Percentiles rank a stretch among this genome's conserved stretches.
Conservation (phyloP, 2,888 invertebrate species). For the Pollenia griseotomentosa region DNA sequence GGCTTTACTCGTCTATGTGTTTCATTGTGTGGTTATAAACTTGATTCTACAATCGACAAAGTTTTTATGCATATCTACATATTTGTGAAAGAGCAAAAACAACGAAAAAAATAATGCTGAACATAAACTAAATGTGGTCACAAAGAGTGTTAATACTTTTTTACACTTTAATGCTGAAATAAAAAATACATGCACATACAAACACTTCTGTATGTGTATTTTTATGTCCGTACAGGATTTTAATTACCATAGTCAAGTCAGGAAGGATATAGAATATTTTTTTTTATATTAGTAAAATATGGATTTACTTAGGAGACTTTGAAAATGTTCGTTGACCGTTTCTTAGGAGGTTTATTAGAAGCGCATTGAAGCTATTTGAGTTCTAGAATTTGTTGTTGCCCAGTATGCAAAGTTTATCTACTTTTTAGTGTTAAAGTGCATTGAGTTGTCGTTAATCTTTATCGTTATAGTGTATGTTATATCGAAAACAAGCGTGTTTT, state of each 20-base stretch:
- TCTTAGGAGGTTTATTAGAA: not conserved
- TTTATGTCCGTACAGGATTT: conserved; percentile 4
- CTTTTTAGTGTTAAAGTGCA: too few relatives aligned
- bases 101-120: not conserved
- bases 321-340: conserved; percentile 4
- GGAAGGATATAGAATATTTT: not conserved
- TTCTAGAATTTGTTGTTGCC: too few relatives aligned
- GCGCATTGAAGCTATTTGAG: not conserved
- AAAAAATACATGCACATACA: not conserved
- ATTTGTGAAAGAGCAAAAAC: not conserved
- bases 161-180: not conserved
- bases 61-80: not conserved
- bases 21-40: not conserved
- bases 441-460: too few relatives aligned
- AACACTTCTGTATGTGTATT: not conserved
- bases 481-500: too few relatives aligned
- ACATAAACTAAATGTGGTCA: conserved; percentile 22
- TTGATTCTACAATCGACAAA: conserved; percentile 13
- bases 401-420: too few relatives aligned
- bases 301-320: not conserved
- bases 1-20: not conserved
- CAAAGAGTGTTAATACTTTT: conserved; percentile 20
- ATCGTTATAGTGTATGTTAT: too few relatives aligned
- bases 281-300: not conserved
- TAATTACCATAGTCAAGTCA: conserved; percentile 12